A percentile compares a stretch with the other conserved stretches of the same genome.
These are phyloP conservation scores for rabbit (Oryctolagus cuniculus) DNA, from an alignment of 2,113 vertebrate species.

Conservation along the genomic window DNA sequence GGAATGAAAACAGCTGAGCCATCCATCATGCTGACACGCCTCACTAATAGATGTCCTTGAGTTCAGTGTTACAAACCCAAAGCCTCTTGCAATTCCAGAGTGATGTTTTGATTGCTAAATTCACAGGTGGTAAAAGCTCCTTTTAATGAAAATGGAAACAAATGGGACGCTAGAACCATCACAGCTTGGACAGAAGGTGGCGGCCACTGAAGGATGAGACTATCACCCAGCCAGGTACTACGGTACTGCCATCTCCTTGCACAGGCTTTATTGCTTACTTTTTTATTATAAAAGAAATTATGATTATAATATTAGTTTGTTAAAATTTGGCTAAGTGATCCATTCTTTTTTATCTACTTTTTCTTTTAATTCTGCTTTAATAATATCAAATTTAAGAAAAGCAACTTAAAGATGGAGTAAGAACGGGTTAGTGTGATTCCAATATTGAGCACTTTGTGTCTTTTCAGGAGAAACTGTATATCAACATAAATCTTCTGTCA, in stretches of 20 bases:
- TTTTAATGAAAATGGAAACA: background rate
- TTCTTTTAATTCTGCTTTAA: too few species aligned
- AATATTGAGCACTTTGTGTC: too few species aligned
- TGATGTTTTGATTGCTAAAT: background rate
- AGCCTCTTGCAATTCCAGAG: background rate
- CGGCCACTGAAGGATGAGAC: background rate
- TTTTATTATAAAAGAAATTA: background rate
- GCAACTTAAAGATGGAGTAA: too few species aligned
- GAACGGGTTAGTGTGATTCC: too few species aligned
- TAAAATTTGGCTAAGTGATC: background rate
- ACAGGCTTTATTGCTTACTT: background rate
- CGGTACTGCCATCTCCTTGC: fast-evolving
- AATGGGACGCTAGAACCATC: fast-evolving
- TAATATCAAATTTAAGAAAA: too few species aligned
- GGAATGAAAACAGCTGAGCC: background rate
- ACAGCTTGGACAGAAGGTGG: constrained; percentile 25
- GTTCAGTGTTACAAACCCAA: background rate
- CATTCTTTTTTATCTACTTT: background rate
- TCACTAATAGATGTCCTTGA: background rate
- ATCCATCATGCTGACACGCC: background rate
- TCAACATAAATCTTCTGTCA: too few species aligned
- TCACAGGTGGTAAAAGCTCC: background rate
- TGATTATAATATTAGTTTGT: background rate
- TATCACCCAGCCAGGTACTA: fast-evolving
- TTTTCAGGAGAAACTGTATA: too few species aligned